Percentiles rank a stretch among this genome's conserved stretches.
Evolutionary conservation across 35 echinoderm and acorn worm genomes (phyloP).

Genomic region (Ophioderma brevispina): DNA sequence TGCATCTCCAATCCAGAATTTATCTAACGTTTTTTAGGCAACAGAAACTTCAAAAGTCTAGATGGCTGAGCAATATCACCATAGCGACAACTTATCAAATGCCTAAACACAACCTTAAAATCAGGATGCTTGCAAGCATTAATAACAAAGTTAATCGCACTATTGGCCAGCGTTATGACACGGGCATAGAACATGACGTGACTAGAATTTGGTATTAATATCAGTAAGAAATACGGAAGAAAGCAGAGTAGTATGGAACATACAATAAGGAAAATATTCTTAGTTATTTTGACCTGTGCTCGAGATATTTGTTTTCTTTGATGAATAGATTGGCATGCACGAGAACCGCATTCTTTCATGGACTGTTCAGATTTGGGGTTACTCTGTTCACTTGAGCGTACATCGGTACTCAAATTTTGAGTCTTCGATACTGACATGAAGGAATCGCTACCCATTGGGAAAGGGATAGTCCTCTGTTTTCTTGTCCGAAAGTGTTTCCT

Average conservation of each 20-base stretch:
- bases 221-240: background rate
- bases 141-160: conserved; percentile 72
- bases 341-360: no score
- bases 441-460: no score
- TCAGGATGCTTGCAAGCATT: conserved; percentile 70
- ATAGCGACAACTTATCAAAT: conserved; percentile 47
- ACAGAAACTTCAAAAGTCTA: no score
- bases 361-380: no score
- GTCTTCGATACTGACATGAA: no score
- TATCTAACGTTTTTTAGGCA: no score
- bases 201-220: background rate
- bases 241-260: background rate
- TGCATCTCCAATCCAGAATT: no score
- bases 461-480: no score
- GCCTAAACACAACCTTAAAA: conserved; percentile 69
- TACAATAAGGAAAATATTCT: background rate
- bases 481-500: background rate
- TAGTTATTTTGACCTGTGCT: background rate
- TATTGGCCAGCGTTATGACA: background rate
- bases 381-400: no score
- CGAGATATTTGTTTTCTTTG: background rate
- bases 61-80: conserved; percentile 37
- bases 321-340: background rate
- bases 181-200: background rate
- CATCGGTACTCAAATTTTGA: no score